Evolutionary conservation across 2,888 invertebrate species (phyloP), one percentile per base, ranked within the genome.

Genomic region (Dexiosoma caninum): DNA sequence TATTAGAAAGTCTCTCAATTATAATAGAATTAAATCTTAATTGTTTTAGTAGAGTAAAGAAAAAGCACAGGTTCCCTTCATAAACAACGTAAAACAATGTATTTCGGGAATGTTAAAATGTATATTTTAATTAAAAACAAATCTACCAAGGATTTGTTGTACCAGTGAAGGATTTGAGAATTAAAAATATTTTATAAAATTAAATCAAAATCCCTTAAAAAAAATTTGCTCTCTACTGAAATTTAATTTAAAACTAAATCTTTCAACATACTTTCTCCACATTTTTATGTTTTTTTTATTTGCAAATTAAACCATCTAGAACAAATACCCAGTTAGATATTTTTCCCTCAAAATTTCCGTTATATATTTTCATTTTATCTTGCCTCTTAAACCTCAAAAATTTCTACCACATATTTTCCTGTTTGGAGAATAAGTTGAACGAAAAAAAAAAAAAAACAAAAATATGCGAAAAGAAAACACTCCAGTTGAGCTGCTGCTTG

Each of bases 371-470:
- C 57, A 67, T 81, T 74, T 70, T 66, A 64, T 72, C 60, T 60
- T 59, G 37, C 51, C 53, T n/a, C n/a, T 69, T 46, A 74, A 77
- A 81, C 77, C 77, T 59, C 72, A 81, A 77, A 77, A 77, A 77
- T 81, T 30, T 81, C 59, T 32, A 77, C 81, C 81, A 77, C 81
- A 77, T 81, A 78, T 71, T 78, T 78, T 78, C 77, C 77, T 78
- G 64, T 64, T 70, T 78, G 57, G 1, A 51, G 19, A 8, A n/a
- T n/a, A n/a, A n/a, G n/a, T n/a, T n/a, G n/a, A n/a, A 27, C 23
- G 8, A 30, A 32, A 51, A n/a, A 9, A 27, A 5, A 2, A 21
- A 40, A 53, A 40, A n/a, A 40, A 35, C 14, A 19, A 14, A 59
- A 6, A n/a, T n/a, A n/a, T n/a, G n/a, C n/a, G 12, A 19, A 42